Evolutionary conservation across 2,888 invertebrate species (phyloP).

Genomic region (Cremastinae sp.): DNA sequence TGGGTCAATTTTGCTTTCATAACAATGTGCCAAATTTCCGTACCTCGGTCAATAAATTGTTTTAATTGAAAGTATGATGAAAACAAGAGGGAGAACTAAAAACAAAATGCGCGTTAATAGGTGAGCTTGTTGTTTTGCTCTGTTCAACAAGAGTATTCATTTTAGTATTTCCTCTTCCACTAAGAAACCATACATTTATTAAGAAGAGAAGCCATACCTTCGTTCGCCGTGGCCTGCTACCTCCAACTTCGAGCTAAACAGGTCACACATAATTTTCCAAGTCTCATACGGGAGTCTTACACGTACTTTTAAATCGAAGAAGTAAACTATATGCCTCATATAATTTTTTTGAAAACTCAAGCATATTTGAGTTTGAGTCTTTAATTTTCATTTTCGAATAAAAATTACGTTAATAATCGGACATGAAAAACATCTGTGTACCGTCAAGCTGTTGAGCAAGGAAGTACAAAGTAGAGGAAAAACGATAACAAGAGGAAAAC

Average conservation of each 20-base stretch:
- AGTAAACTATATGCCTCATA: too few species aligned
- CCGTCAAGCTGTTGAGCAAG: conserved; percentile 36
- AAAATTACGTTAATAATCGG: too few species aligned
- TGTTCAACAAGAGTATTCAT: conserved; percentile 17
- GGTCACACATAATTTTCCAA: not conserved
- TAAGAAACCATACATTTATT: conserved; percentile 75
- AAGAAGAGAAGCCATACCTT: conserved; percentile 71
- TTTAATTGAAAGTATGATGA: too few species aligned
- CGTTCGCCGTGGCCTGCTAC: conserved; percentile 33
- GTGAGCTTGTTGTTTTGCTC: conserved; percentile 28
- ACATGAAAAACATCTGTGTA: too few species aligned
- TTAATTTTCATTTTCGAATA: too few species aligned
- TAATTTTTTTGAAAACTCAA: too few species aligned
- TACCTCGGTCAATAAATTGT: not conserved
- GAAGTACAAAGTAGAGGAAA: conserved; percentile 26
- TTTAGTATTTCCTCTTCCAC: conserved; percentile 39
- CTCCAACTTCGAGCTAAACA: conserved; percentile 31
- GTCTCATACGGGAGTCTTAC: not conserved
- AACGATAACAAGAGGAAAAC: not conserved
- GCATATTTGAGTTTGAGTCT: too few species aligned
- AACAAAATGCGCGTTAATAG: conserved; percentile 36
- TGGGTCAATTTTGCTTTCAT: conserved; percentile 14
- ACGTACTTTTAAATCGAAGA: not conserved
- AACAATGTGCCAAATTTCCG: not conserved
- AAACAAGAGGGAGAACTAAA: too few species aligned